Base-by-base conservation (phyloP, 2,888 invertebrate genomes). In the Amphipyra berbera region DNA sequence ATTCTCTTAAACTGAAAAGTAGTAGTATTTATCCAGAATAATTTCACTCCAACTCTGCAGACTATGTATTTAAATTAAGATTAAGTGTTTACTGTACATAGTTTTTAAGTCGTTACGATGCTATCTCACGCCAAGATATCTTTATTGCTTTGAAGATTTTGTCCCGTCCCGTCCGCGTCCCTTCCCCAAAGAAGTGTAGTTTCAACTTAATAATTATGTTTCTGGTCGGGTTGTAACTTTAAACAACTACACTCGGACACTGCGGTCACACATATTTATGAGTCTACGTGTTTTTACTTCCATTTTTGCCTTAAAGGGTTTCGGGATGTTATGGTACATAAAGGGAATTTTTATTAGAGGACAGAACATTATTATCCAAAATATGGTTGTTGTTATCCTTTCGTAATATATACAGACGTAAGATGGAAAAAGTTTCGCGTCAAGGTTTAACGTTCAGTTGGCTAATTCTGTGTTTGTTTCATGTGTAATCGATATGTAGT, bases 401-500 rank as follows among this genome's bases (percentile, higher is more conserved):
- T 59, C 35, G 46, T 49, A 68, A 72, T 40, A 38, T 52, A 54
- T 59, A 65, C 53, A 65, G 47, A 63, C 42, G 50, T 62, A 40
- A 41, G n/a, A 58, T 53, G 46, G 48, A 12, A 58, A 62, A 62
- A 76, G 56, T 21, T 56, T 66, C 50, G 65, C 65, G 70, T 68
- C n/a, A 55, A 69, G 63, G 69, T 71, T 69, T 67, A 54, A 52
- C 46, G 68, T 68, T 63, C 61, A 55, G 70, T 61, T 68, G 60
- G 78, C 71, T 82, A 82, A 83, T 81, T 76, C 74, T 52, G 44
- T 61, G 41, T 78, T 61, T 70, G 44, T 64, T 61, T 60, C 42
- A 70, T 70, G 56, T 78, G 78, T 82, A 77, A 82, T 81, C 79
- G 78, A 85, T 83, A 77, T 71, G 74, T 78, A 63, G 73, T 77